Conservation (phyloP, 1,140 invertebrate species). For the Dolichoris vasculosae region DNA sequence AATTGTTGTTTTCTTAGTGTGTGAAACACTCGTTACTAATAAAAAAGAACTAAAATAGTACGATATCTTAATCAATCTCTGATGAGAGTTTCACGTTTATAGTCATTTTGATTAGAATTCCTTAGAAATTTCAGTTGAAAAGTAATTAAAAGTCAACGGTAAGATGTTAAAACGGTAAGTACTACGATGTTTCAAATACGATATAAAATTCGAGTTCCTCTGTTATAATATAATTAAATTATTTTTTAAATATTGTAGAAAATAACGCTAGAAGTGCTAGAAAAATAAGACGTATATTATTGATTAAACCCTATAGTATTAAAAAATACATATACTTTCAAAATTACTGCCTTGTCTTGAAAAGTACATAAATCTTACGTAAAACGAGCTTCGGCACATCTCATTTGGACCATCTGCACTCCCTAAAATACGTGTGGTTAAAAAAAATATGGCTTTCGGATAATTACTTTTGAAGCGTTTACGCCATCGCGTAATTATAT, state of each 20-base stretch:
- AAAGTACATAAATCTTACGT: constrained; percentile 47
- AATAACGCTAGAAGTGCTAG: neutral
- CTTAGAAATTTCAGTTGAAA: neutral
- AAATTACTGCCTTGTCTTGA: constrained; percentile 36
- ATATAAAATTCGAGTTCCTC: neutral
- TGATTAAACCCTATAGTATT: constrained; percentile 19
- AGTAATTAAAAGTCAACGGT: neutral
- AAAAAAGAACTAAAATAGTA: neutral
- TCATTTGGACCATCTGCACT: constrained; percentile 49
- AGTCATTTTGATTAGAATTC: neutral
- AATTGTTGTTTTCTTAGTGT: constrained; percentile 6
- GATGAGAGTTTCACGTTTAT: neutral
- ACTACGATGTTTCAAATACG: neutral
- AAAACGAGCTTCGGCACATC: constrained; percentile 45
- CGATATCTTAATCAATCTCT: neutral
- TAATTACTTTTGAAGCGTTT: constrained; percentile 32
- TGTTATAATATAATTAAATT: neutral
- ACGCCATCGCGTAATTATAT: constrained; percentile 18
- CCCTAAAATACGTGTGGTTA: constrained; percentile 16
- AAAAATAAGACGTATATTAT: neutral
- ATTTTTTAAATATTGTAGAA: neutral
- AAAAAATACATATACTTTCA: constrained; percentile 9
- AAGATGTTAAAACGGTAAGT: neutral
- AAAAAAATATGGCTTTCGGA: constrained; percentile 42
- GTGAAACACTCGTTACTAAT: neutral